Base-by-base conservation (phyloP, 2,797 vertebrate genomes). In the Epinephelus coioides region DNA sequence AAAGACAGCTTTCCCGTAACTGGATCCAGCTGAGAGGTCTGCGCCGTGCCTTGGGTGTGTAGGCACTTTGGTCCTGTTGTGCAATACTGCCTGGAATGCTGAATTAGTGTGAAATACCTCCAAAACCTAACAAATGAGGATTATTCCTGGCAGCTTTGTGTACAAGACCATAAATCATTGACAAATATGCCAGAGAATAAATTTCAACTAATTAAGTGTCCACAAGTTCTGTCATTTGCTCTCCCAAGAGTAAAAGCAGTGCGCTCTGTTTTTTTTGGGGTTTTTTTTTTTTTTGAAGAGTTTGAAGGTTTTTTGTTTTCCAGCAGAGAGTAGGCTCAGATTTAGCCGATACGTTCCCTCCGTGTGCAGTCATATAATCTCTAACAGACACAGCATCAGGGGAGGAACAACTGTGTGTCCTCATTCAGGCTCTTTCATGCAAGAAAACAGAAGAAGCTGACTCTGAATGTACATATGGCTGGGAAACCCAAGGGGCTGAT, bases 21-120 rank as follows among this genome's bases (percentile, higher is more conserved):
- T 67, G 66, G 87, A 92, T 85, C 85, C 80, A 78, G 82, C 85
- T 79, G 82, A 91, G 27, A 38, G 56, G 44, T 68, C 72, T 71
- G 46, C 1, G n/a, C 64, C 56, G 76, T 46, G 8, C 74, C 63
- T 23, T 57, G 89, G 84, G 90, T 78, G 84, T 90, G 90, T 59
- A 84, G 78, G 64, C 73, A 84, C n/a, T 83, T 73, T 70, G 81
- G 84, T 79, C 76, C 69, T 77, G 83, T 94, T 93, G 91, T 74
- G 90, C 89, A 94, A 94, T 55, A 57, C 54, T 1, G 74, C 9
- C 77, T 85, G 91, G 91, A 92, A 92, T 92, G 88, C 49, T 70
- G 80, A 78, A 78, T 83, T 81, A 71, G 79, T 13, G 30, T 68
- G 46, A 71, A 80, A 66, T 40, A 47, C n/a, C 76, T 73, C 63